phyloP scores from a whole-genome alignment of 2,888 invertebrate species.

The Dryadula phaetusa region DNA sequence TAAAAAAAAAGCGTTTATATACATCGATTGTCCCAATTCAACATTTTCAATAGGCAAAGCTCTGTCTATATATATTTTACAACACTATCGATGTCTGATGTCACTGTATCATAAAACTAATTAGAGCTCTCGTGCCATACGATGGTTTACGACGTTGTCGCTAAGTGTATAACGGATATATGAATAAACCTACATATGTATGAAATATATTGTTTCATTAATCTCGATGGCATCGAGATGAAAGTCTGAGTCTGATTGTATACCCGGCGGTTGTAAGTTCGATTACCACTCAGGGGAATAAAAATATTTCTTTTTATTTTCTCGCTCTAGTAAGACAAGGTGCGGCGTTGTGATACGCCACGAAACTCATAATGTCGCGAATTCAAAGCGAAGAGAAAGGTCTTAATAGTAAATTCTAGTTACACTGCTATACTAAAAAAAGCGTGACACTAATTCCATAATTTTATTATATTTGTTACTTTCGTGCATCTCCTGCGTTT shows the following conservation, averaged over 20 bases:
- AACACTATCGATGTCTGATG: conserved; percentile 49
- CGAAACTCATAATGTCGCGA: not conserved
- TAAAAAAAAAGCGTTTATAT: not conserved
- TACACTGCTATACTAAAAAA: too few species aligned
- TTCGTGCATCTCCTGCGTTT: too few species aligned
- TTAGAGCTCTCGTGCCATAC: conserved; percentile 60
- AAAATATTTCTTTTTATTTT: too few species aligned
- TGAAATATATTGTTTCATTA: conserved; percentile 13
- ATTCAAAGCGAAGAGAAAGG: too few species aligned
- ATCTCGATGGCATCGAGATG: too few species aligned
- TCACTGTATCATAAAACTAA: conserved; percentile 64
- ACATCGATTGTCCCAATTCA: not conserved
- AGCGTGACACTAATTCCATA: too few species aligned
- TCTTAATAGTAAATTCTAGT: too few species aligned
- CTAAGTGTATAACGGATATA: conserved; percentile 39
- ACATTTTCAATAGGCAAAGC: conserved; percentile 4
- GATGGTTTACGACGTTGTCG: conserved; percentile 55
- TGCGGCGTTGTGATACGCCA: not conserved
- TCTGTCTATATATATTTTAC: conserved; percentile 9
- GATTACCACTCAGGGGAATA: not conserved
- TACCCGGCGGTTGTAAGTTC: not conserved
- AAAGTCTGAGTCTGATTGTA: not conserved
- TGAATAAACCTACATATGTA: not conserved
- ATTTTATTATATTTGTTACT: too few species aligned
- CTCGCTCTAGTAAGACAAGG: not conserved